A percentile compares a stretch with the other conserved stretches of the same genome.
phyloP scores from a whole-genome alignment of 2,113 vertebrate species.

The Corvus hawaiiensis region DNA sequence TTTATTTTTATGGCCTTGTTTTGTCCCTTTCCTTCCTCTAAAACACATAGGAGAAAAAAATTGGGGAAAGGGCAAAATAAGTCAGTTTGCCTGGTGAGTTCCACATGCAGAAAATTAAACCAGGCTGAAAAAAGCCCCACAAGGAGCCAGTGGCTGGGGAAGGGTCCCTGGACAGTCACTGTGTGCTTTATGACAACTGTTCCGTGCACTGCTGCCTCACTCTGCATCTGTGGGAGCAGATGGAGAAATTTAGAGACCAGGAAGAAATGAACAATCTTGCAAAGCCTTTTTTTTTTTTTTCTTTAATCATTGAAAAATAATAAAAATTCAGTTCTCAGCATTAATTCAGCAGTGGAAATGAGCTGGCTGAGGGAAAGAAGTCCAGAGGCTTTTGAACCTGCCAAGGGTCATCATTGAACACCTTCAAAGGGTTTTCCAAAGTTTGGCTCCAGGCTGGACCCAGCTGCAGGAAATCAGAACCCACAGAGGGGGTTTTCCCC shows the following conservation, averaged over 20 bases:
- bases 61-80: not conserved
- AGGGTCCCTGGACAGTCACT: not conserved
- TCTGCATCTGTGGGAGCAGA: conserved; percentile 4
- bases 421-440: not conserved
- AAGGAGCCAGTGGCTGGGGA: not conserved
- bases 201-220: not conserved
- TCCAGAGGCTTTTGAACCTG: not conserved
- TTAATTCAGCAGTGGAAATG: not conserved
- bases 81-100: not conserved
- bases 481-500: accelerated
- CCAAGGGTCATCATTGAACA: not conserved
- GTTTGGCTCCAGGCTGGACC: not conserved
- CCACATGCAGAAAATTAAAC: not conserved
- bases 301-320: not conserved
- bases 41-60: not conserved
- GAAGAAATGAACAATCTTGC: not conserved
- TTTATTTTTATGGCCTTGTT: not conserved
- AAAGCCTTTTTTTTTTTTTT: not conserved
- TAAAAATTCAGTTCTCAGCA: not conserved
- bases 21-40: not conserved
- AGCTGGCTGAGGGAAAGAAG: not conserved
- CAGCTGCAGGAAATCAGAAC: not conserved
- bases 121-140: not conserved
- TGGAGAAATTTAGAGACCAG: not conserved
- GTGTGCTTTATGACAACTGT: not conserved